Evolutionary conservation across 2,113 vertebrate genomes (phyloP).

Genomic region (Cebus imitator): DNA sequence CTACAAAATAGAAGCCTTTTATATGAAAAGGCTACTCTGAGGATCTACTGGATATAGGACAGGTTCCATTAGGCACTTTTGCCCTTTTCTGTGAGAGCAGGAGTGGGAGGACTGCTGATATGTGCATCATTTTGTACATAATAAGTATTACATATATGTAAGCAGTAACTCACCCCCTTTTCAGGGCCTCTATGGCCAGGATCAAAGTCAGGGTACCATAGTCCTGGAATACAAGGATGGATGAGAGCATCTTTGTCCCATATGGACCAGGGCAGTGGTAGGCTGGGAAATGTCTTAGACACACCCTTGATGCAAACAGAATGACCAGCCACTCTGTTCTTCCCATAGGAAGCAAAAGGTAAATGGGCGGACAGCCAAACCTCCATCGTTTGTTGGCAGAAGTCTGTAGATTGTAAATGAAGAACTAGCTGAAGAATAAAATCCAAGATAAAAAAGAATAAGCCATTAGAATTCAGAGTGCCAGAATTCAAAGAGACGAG

Average conservation of each 20-base stretch:
- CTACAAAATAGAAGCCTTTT: not conserved
- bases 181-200: not conserved
- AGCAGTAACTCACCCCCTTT: not conserved
- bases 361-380: accelerated
- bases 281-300: not conserved
- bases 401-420: slow-evolving; percentile 89
- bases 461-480: slow-evolving; percentile 97
- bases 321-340: not conserved
- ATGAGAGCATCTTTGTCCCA: not conserved
- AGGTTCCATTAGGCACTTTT: not conserved
- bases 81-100: not conserved
- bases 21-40: not conserved
- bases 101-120: not conserved
- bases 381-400: not conserved
- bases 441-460: slow-evolving; percentile 96
- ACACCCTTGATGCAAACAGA: not conserved
- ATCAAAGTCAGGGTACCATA: not conserved
- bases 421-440: slow-evolving; percentile 90
- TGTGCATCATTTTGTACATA: not conserved
- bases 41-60: not conserved
- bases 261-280: not conserved
- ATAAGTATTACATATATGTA: not conserved
- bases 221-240: not conserved
- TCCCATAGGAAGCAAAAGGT: not conserved
- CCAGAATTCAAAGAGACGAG: slow-evolving; percentile 98